A percentile compares a stretch with the other conserved stretches of the same genome.
These are phyloP conservation scores for Rissa tridactyla DNA, from an alignment of 2,113 vertebrate species.

Conservation along the genomic window DNA sequence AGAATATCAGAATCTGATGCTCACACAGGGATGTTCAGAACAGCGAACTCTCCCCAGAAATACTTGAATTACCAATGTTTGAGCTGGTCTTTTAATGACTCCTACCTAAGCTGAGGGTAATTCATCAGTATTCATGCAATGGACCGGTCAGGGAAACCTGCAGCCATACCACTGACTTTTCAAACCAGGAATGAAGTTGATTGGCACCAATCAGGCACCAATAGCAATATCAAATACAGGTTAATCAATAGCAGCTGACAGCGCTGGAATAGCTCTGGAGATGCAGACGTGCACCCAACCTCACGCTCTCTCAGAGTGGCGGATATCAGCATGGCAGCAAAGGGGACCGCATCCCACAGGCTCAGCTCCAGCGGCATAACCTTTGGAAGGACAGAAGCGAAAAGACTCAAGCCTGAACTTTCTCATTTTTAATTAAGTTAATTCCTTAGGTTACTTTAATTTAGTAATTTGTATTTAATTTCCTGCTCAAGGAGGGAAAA, in stretches of 20 bases:
- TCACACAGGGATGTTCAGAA: background rate
- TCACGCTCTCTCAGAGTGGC: accelerated
- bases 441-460: background rate
- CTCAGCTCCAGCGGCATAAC: background rate
- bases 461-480: slow-evolving; percentile 38
- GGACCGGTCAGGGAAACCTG: accelerated
- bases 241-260: background rate
- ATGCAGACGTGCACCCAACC: background rate
- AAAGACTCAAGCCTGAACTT: background rate
- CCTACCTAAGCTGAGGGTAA: background rate
- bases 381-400: background rate
- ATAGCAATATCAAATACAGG: background rate
- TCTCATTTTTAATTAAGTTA: background rate
- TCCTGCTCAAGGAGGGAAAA: background rate
- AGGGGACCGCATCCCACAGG: accelerated
- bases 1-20: background rate
- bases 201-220: background rate
- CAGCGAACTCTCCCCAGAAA: background rate
- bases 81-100: background rate
- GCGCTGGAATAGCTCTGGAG: background rate
- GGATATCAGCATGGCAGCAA: accelerated
- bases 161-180: background rate
- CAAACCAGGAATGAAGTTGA: background rate
- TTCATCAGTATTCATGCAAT: background rate
- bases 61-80: background rate